Conservation (phyloP, 2,113 vertebrate genomes). For the Aphelocoma coerulescens region DNA sequence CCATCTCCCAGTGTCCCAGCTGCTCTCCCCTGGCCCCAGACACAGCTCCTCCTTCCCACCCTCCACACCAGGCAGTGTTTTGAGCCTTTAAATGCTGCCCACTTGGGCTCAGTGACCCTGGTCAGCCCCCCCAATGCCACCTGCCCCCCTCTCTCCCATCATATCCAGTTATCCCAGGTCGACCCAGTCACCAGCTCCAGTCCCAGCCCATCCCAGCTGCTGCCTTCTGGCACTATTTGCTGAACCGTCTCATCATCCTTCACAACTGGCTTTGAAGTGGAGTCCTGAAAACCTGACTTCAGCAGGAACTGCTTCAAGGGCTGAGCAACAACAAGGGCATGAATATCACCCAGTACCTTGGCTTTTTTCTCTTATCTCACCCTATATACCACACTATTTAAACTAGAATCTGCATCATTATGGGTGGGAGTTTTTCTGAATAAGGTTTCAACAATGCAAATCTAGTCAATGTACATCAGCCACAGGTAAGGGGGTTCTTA, state of each 20-base stretch:
- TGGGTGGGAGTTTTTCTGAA: neutral
- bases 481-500: neutral
- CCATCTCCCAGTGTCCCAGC: neutral
- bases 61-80: neutral
- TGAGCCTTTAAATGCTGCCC: accelerated
- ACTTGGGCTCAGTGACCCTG: accelerated
- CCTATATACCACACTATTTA: neutral
- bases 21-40: neutral
- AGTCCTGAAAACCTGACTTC: neutral
- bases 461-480: neutral
- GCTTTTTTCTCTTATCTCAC: neutral
- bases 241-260: neutral
- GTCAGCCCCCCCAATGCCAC: neutral
- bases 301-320: neutral
- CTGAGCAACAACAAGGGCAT: neutral
- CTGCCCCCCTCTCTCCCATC: neutral
- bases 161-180: neutral
- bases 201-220: neutral
- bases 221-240: neutral
- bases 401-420: neutral
- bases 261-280: neutral
- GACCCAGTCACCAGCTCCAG: neutral
- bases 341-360: neutral
- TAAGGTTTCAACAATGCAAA: neutral
- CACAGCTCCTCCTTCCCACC: neutral